Base-by-base conservation (phyloP, 2,113 vertebrate species). In the Lonchura striata region DNA sequence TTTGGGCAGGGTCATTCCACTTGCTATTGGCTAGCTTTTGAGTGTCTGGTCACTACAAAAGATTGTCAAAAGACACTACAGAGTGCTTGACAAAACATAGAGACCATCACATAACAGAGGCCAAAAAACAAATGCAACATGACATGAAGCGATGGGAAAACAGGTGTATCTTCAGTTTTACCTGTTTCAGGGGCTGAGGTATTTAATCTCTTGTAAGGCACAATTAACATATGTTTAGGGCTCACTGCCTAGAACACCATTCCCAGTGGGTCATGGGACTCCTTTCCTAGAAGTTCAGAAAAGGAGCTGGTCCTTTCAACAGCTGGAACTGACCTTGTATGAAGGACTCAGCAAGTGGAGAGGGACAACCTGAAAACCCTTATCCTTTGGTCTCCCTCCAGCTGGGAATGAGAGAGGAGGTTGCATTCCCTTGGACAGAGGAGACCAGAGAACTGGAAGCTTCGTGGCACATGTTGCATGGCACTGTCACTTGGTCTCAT, bases 101-200 rank as follows among this genome's bases (percentile, higher is more conserved):
- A 19, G 16, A 21, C 15, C 27, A 39, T 27, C 54, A 66, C 8
- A 5, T 11, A 83, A 57, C 23, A 56, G n/a, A 49, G 57, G 13
- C 46, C 41, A 53, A 50, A 92, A 44, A 15, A 60, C 11, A n/a
- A 53, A 30, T 2, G 1, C 11, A 75, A 54, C 0, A 0, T 4
- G 13, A 24, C 37, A 47, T 4, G 3, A 66, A 91, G 64, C 60
- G 28, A 17, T 7, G 17, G 35, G 16, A 18, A 52, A 82, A 56
- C 6, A 7, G 18, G 14, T n/a, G 2, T n/a, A n/a, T 28, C 42
- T 84, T 66, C 52, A 59, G 30, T 31, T 88, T 65, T 63, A 4
- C 24, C 11, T 78, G 8, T 84, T 76, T 54, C 42, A 53, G 47
- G 9, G 14, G 5, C 37, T 46, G 42, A 65, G 44, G 30, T 30